phyloP scores from a whole-genome alignment of 2,113 vertebrate species.

The Propithecus coquereli region DNA sequence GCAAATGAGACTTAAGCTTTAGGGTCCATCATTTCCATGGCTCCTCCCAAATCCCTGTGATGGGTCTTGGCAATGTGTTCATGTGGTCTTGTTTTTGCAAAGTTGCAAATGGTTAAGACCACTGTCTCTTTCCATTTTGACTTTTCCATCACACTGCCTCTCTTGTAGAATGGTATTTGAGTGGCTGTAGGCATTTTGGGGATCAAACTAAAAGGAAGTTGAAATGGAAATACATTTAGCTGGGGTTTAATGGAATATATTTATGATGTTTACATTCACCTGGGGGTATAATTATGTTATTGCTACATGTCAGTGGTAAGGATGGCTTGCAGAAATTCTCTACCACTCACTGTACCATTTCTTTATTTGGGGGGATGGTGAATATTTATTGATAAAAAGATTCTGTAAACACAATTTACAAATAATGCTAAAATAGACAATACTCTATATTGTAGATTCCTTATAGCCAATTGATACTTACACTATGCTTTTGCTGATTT shows the following conservation, averaged over 20 bases:
- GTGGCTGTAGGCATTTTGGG: background rate
- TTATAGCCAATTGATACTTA: background rate
- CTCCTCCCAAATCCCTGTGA: background rate
- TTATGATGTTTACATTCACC: background rate
- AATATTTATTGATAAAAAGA: background rate
- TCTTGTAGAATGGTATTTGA: background rate
- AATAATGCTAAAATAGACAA: background rate
- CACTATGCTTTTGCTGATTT: background rate
- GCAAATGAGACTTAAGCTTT: background rate
- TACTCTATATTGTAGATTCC: background rate
- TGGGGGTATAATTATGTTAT: background rate
- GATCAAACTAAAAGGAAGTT: background rate
- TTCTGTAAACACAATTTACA: background rate
- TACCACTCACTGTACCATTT: background rate
- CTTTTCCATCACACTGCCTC: background rate
- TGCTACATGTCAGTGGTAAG: background rate
- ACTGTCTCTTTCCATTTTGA: background rate
- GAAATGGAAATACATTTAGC: background rate
- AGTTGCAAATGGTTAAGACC: background rate
- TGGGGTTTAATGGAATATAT: background rate
- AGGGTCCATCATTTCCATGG: background rate
- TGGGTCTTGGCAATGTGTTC: background rate
- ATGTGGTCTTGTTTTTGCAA: background rate
- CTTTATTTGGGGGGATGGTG: background rate
- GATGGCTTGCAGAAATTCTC: background rate